These are phyloP conservation scores for Scaeva pyrastri DNA, from an alignment of 2,888 invertebrate genomes.

Conservation along the genomic window DNA sequence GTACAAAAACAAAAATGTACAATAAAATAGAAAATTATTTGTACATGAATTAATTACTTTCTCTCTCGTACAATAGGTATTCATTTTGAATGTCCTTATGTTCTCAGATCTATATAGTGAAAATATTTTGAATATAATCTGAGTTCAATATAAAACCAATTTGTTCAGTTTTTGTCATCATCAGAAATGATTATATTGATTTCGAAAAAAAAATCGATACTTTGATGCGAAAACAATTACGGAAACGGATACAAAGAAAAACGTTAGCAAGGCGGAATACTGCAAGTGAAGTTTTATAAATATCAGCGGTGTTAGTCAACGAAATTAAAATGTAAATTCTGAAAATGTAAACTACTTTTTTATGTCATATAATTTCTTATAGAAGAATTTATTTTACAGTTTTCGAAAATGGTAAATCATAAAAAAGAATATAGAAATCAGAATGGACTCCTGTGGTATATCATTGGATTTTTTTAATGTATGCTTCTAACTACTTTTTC, in stretches of 20 bases:
- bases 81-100: not conserved
- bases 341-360: too few relatives aligned
- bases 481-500: too few relatives aligned
- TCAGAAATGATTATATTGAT: not conserved
- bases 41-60: too few relatives aligned
- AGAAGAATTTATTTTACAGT: too few relatives aligned
- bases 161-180: not conserved
- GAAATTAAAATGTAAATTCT: too few relatives aligned
- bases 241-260: not conserved
- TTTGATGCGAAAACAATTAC: not conserved
- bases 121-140: not conserved
- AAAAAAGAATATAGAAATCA: too few relatives aligned
- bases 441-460: too few relatives aligned
- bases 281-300: not conserved
- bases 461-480: too few relatives aligned
- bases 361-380: too few relatives aligned
- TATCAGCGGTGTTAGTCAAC: not conserved
- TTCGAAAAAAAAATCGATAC: not conserved
- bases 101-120: not conserved
- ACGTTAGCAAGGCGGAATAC: not conserved
- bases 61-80: too few relatives aligned
- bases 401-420: too few relatives aligned
- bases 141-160: not conserved
- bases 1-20: not conserved
- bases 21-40: constrained; percentile 1